Evolutionary conservation across 2,797 vertebrate species (phyloP).

Genomic region (Paguma larvata): DNA sequence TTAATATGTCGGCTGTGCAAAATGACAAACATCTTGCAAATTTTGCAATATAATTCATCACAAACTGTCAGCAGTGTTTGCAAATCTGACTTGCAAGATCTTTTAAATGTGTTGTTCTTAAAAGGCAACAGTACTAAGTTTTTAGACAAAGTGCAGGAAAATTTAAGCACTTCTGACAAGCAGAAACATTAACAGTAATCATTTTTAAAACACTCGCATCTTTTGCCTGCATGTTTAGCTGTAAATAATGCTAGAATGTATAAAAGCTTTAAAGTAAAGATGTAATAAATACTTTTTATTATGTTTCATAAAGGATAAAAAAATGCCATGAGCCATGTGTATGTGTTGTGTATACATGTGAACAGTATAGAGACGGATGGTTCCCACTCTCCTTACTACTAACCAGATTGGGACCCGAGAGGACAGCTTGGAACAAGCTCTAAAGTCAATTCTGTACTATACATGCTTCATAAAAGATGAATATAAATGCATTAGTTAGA

Average conservation of each 20-base stretch:
- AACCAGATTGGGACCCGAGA: constrained; percentile 85
- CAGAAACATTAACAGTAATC: constrained; percentile 90
- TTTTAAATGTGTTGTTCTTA: constrained; percentile 90
- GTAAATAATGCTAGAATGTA: constrained; percentile 89
- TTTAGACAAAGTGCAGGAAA: constrained; percentile 91
- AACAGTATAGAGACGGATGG: neutral
- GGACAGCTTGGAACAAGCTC: constrained; percentile 88
- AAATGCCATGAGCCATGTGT: constrained; percentile 73
- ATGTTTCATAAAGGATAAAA: constrained; percentile 86
- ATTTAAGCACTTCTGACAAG: constrained; percentile 91
- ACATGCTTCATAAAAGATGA: constrained; percentile 92
- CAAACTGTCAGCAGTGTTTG: constrained; percentile 90
- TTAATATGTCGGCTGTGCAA: constrained; percentile 85
- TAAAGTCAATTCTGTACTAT: constrained; percentile 88
- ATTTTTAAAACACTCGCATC: constrained; percentile 90
- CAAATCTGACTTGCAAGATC: constrained; percentile 90
- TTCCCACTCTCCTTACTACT: constrained; percentile 48
- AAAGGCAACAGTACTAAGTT: constrained; percentile 91
- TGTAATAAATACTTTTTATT: constrained; percentile 86
- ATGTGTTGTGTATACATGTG: constrained; percentile 55
- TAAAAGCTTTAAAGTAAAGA: constrained; percentile 88
- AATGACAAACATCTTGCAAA: constrained; percentile 89
- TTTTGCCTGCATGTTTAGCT: constrained; percentile 89
- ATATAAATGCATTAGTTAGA: constrained; percentile 92
- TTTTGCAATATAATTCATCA: constrained; percentile 90